Conservation (phyloP, 1,140 invertebrate species). For the Propsilocerus akamusi region DNA sequence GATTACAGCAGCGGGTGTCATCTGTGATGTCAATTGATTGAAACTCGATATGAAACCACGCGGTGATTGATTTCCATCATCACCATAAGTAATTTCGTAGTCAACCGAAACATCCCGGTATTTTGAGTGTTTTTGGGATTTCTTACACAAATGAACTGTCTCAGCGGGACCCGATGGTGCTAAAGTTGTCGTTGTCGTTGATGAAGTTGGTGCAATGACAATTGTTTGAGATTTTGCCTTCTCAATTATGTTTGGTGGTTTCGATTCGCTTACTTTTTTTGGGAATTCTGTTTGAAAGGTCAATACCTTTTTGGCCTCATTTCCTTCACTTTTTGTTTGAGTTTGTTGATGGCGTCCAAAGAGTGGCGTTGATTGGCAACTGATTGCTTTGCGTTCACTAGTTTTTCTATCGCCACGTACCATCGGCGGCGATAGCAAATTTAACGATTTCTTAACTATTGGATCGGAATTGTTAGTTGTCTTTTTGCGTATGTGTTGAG, state of each 20-base stretch:
- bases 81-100: not conserved
- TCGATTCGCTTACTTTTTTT: not conserved
- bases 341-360: not conserved
- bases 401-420: not conserved
- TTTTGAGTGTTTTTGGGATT: not conserved
- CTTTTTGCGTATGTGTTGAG: not conserved
- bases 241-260: not conserved
- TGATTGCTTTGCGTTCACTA: not conserved
- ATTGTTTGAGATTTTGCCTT: not conserved
- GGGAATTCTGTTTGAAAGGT: not conserved
- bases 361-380: not conserved
- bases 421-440: not conserved
- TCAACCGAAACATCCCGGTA: constrained; percentile 3
- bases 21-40: constrained; percentile 9
- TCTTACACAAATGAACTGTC: constrained; percentile 1
- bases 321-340: not conserved
- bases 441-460: not conserved
- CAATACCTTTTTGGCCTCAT: not conserved
- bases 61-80: not conserved
- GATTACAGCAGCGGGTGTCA: not conserved
- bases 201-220: not conserved
- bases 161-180: not conserved
- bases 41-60: constrained; percentile 7
- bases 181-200: not conserved
- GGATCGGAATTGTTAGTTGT: not conserved